These are phyloP conservation scores for Sus cebifrons DNA, from an alignment of 2,797 vertebrate genomes.

Conservation along the genomic window DNA sequence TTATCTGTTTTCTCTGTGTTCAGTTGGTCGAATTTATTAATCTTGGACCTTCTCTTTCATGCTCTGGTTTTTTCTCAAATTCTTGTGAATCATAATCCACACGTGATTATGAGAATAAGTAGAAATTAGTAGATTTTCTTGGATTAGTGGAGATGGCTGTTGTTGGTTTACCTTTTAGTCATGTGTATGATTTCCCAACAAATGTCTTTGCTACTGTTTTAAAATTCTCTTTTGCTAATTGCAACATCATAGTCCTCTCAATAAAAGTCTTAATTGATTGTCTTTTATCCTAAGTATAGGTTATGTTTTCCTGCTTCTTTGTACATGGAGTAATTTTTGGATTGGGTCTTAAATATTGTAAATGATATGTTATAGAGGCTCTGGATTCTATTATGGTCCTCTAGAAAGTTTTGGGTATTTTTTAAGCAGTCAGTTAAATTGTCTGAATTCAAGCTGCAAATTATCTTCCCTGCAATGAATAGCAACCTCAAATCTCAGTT, in stretches of 20 bases:
- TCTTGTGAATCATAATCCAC: not conserved
- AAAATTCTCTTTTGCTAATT: slow-evolving; percentile 7
- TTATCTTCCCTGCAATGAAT: not conserved
- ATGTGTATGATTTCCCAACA: not conserved
- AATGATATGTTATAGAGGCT: not conserved
- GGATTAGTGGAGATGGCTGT: not conserved
- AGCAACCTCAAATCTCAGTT: not conserved
- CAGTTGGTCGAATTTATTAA: slow-evolving; percentile 7
- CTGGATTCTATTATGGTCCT: not conserved
- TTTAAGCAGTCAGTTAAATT: not conserved
- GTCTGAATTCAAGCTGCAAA: not conserved
- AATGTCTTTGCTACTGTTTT: not conserved
- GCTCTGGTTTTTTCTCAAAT: not conserved
- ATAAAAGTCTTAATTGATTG: not conserved
- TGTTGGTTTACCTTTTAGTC: not conserved
- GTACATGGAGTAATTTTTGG: not conserved
- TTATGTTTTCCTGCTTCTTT: slow-evolving; percentile 14
- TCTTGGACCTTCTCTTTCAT: not conserved
- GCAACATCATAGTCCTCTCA: not conserved
- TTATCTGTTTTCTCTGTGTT: not conserved
- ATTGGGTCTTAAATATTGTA: not conserved
- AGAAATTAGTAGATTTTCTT: not conserved
- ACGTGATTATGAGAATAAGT: not conserved
- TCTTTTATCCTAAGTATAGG: not conserved
- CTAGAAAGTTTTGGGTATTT: not conserved